phyloP scores from a whole-genome alignment of 2,888 invertebrate species.

The Apamea sordens region DNA sequence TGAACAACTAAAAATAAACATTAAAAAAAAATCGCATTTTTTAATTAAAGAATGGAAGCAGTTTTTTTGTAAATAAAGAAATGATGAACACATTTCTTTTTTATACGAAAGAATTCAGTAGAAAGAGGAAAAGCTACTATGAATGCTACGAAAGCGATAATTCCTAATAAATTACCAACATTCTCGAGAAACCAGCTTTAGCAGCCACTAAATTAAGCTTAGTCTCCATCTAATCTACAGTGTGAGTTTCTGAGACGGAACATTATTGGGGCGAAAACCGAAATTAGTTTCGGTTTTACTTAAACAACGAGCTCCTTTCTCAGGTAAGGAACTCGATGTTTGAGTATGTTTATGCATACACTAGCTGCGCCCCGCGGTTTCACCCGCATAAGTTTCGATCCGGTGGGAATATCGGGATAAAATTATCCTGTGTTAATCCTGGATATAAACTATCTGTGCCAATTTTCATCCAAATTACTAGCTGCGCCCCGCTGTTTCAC shows the following conservation, averaged over 20 bases:
- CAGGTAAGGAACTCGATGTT: no score
- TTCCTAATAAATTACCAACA: slow-evolving; percentile 39
- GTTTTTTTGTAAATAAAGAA: not conserved
- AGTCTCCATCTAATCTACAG: slow-evolving; percentile 41
- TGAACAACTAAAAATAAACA: not conserved
- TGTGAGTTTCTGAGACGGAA: not conserved
- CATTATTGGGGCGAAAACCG: not conserved
- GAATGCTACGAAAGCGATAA: slow-evolving; percentile 10
- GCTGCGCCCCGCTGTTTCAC: no score
- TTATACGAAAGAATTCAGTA: not conserved
- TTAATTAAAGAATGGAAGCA: not conserved
- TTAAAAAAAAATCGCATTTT: not conserved
- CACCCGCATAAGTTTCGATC: no score
- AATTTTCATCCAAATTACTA: no score
- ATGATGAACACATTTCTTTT: not conserved
- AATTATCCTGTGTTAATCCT: no score
- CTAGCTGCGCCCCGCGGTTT: no score
- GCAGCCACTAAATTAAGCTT: slow-evolving; percentile 46
- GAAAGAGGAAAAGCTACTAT: not conserved
- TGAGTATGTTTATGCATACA: no score
- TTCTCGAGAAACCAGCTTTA: slow-evolving; percentile 24
- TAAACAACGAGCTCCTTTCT: no score
- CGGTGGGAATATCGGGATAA: no score
- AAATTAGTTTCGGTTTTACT: no score
- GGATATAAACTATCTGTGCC: no score